Percentiles rank a stretch among this genome's conserved stretches.
phyloP scores from a whole-genome alignment of 1,140 invertebrate species.

The Periplaneta americana region DNA sequence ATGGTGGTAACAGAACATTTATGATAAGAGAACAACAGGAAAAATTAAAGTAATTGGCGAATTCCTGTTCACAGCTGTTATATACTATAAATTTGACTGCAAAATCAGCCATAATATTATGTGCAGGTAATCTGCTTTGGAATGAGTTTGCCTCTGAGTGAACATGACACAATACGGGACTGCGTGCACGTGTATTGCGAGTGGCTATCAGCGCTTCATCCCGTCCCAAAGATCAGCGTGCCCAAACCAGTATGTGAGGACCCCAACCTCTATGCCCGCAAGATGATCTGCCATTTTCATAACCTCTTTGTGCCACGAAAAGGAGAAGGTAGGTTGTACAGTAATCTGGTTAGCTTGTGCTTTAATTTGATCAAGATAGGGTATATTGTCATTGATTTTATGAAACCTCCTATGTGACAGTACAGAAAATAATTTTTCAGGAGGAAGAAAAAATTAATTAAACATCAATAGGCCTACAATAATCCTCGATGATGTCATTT shows the following conservation, averaged over 20 bases:
- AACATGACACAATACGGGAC: constrained; percentile 91
- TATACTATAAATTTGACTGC: background rate
- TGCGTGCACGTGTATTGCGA: constrained; percentile 97
- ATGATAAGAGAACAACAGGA: no score
- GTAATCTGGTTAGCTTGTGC: no score
- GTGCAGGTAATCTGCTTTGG: constrained; percentile 83
- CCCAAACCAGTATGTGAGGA: constrained; percentile 82
- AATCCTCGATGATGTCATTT: no score
- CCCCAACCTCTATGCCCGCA: constrained; percentile 85
- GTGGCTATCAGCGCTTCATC: constrained; percentile 85
- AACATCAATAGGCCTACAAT: no score
- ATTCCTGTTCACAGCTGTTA: background rate
- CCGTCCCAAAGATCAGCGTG: constrained; percentile 72
- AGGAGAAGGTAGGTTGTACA: constrained; percentile 70
- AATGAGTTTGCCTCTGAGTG: constrained; percentile 78
- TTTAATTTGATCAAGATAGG: no score
- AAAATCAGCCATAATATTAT: no score
- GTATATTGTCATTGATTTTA: no score
- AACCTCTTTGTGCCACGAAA: constrained; percentile 93
- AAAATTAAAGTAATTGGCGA: no score
- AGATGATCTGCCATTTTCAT: constrained; percentile 89
- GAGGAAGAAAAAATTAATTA: no score
- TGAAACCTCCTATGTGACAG: no score
- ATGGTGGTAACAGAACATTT: no score
- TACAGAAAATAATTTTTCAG: no score